phyloP scores from a whole-genome alignment of 2,888 invertebrate species.

The Ectemnius continuus region DNA sequence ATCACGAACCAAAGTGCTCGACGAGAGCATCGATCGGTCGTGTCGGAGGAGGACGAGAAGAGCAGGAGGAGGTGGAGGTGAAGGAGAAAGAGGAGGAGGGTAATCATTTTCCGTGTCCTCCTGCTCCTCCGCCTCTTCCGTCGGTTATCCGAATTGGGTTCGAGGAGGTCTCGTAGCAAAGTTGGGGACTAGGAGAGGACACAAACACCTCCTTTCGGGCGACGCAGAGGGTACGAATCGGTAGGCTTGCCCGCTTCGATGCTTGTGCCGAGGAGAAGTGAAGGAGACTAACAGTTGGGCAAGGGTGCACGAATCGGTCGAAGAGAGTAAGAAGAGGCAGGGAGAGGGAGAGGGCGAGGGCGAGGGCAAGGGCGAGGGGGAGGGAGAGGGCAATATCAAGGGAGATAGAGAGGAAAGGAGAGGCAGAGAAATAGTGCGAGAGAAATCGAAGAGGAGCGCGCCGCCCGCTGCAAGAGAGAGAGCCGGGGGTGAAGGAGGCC shows the following conservation, averaged over 20 bases:
- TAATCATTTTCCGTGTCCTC: conserved; percentile 68
- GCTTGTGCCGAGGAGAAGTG: conserved; percentile 41
- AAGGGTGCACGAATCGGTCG: neutral
- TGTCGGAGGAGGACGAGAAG: conserved; percentile 18
- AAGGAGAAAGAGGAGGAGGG: conserved; percentile 57
- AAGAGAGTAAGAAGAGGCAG: neutral
- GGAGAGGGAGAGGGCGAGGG: neutral
- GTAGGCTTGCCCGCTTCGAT: conserved; percentile 35
- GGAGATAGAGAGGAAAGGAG: conserved; percentile 22
- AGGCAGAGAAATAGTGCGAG: conserved; percentile 18
- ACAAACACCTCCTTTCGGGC: conserved; percentile 67
- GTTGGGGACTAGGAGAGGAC: conserved; percentile 69
- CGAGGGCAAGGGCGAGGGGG: conserved; percentile 22
- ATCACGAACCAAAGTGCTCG: conserved; percentile 66
- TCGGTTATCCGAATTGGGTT: conserved; percentile 70
- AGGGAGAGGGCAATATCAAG: conserved; percentile 15
- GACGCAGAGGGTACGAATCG: conserved; percentile 58
- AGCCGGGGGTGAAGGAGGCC: conserved; percentile 40
- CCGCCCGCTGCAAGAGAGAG: conserved; percentile 25
- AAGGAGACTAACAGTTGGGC: conserved; percentile 40
- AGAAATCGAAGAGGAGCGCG: conserved; percentile 29
- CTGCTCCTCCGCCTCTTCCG: conserved; percentile 58
- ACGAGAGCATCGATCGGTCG: conserved; percentile 51
- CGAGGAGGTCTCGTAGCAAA: conserved; percentile 66
- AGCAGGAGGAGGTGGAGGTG: conserved; percentile 45